A percentile compares a stretch with the other conserved stretches of the same genome.
phyloP scores from a whole-genome alignment of 2,888 invertebrate genomes.

The Andrena fulva region DNA sequence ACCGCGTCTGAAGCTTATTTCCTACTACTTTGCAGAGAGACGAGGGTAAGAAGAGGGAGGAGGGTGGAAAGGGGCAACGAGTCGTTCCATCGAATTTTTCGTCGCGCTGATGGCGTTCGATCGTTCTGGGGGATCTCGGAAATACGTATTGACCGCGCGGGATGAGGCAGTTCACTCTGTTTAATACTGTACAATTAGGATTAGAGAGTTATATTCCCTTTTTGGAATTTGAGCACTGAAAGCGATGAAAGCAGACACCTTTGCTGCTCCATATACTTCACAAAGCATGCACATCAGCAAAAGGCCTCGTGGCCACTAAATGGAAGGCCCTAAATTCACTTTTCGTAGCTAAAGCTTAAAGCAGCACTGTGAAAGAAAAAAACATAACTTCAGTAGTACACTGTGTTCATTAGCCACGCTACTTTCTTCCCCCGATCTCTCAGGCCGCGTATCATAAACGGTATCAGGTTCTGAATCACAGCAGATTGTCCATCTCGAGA shows the following conservation, averaged over 20 bases:
- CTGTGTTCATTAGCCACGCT: too few species aligned
- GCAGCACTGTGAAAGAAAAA: neutral
- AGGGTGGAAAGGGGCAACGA: neutral
- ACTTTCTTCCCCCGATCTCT: too few species aligned
- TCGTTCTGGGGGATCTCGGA: neutral
- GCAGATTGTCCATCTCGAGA: neutral
- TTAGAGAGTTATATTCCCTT: too few species aligned
- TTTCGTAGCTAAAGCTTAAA: neutral
- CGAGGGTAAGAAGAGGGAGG: neutral
- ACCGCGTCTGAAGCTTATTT: neutral
- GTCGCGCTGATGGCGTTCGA: neutral
- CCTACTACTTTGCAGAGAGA: neutral
- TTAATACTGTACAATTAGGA: too few species aligned
- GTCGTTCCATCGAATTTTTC: neutral
- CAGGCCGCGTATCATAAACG: too few species aligned
- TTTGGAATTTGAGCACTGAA: neutral
- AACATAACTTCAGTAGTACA: neutral
- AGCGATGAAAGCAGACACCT: neutral
- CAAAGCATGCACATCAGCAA: too few species aligned
- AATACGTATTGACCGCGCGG: neutral
- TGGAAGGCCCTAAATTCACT: constrained; percentile 14
- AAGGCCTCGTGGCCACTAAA: neutral
- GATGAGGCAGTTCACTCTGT: too few species aligned
- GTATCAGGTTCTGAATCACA: neutral
- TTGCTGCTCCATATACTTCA: too few species aligned